Evolutionary conservation across 2,888 invertebrate species (phyloP).

Genomic region (Thymelicus acteon): DNA sequence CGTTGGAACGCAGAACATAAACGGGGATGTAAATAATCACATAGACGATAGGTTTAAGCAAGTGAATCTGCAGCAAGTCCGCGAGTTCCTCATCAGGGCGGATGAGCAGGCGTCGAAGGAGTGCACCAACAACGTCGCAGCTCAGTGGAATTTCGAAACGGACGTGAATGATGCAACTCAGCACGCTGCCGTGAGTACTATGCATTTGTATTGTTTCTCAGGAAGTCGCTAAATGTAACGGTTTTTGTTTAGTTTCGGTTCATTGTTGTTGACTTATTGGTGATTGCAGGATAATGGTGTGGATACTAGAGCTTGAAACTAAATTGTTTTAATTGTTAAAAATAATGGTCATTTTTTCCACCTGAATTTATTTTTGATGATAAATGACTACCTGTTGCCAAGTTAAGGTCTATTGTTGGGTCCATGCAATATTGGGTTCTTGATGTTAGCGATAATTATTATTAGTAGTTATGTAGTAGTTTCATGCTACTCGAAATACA

Average conservation of each 20-base stretch:
- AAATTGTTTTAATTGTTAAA: background rate
- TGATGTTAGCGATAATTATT: too few relatives aligned
- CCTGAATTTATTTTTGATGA: too few relatives aligned
- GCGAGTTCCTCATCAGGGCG: constrained; percentile 87
- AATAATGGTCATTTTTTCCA: too few relatives aligned
- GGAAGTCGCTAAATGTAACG: constrained; percentile 37
- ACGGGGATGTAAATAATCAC: constrained; percentile 66
- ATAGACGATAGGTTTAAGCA: constrained; percentile 75
- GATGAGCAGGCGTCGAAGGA: constrained; percentile 91
- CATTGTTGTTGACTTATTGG: constrained; percentile 11
- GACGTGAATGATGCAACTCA: constrained; percentile 93
- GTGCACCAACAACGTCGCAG: constrained; percentile 93
- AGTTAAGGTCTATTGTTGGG: too few relatives aligned
- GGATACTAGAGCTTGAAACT: background rate
- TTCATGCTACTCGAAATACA: too few relatives aligned
- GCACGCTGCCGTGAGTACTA: constrained; percentile 90
- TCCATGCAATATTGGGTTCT: too few relatives aligned
- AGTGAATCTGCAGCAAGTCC: constrained; percentile 75
- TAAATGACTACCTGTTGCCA: too few relatives aligned
- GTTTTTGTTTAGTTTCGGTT: constrained; percentile 24
- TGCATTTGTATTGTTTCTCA: constrained; percentile 41
- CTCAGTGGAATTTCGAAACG: constrained; percentile 95
- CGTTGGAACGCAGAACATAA: constrained; percentile 72
- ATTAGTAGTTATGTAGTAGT: too few relatives aligned
- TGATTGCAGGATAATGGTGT: background rate